These are phyloP conservation scores for Hydrolagus colliei DNA, from an alignment of 2,797 vertebrate genomes.

Conservation along the genomic window DNA sequence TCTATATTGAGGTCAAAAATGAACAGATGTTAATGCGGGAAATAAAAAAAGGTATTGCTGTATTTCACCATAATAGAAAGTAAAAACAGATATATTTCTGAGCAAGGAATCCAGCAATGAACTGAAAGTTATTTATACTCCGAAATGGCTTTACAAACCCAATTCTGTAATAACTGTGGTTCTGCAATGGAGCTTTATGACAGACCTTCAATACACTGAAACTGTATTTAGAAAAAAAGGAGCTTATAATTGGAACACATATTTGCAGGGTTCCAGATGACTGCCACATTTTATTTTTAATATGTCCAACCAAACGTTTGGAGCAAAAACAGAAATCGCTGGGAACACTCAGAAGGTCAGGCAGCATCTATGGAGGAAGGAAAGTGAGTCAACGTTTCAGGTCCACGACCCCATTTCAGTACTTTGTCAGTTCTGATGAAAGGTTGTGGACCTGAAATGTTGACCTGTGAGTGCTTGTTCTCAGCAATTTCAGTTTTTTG, in stretches of 20 bases:
- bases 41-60: background rate
- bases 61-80: background rate
- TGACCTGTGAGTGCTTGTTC: too few species aligned
- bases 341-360: too few species aligned
- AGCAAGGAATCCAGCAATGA: background rate
- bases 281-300: background rate
- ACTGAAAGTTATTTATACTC: slow-evolving; percentile 5
- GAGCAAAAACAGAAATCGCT: too few species aligned
- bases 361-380: too few species aligned
- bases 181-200: slow-evolving; percentile 6
- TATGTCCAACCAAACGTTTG: background rate
- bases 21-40: background rate
- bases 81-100: slow-evolving; percentile 12
- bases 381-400: too few species aligned
- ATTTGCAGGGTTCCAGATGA: background rate
- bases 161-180: slow-evolving; percentile 11
- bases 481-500: too few species aligned
- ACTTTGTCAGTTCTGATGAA: too few species aligned
- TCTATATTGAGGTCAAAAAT: background rate
- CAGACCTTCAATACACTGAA: slow-evolving; percentile 14
- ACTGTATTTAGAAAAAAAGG: background rate
- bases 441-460: too few species aligned
- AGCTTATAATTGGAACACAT: background rate
- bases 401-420: too few species aligned
- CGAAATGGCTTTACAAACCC: background rate